Base-by-base conservation (phyloP, 1,140 invertebrate species). In the Lineus longissimus region DNA sequence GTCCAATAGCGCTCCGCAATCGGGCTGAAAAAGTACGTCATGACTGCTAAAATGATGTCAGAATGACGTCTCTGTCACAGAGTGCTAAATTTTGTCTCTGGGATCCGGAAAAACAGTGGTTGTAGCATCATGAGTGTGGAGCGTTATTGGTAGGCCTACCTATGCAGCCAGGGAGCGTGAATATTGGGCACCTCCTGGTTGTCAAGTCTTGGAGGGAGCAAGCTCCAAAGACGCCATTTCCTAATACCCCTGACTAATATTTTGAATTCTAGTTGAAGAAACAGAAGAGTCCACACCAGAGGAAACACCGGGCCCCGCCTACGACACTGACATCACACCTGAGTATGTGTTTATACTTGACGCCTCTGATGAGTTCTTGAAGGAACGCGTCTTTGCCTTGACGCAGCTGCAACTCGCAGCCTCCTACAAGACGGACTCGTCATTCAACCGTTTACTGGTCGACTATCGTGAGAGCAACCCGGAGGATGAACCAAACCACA, bases 361-460 rank as follows among this genome's bases (percentile, higher is more conserved):
- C 62, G 88, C 88, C 6, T 82, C 80, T 1, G 89, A 91, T 74
- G 86, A 89, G 15, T 90, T 89, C 76, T 79, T 91, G 19, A 86
- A 84, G 29, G 82, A 89, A 27, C 84, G 88, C 57, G 82, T 90
- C 2, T 88, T 89, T 82, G 84, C 82, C 55, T 78, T 87, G 36
- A 86, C 88, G 0, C 86, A 89, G 73, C 82, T 75, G 56, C 81
- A 86, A 36, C 79, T 87, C 22, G 81, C 77, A 31, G 76, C 76
- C 9, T 78, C 79, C 29, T 81, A 82, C 63, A 81, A 83, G 63
- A 76, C 74, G 6, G 82, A 84, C 67, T 75, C 82, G 31, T 74
- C 74, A 22, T 73, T 84, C 25, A 64, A 70, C 9, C 61, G 77
- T 41, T 62, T 78, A 36, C 63, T 85, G 0, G 64, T 55, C 29